A percentile compares a stretch with the other conserved stretches of the same genome.
phyloP scores from a whole-genome alignment of 2,113 vertebrate genomes.

The Coptodon bakossiorum region DNA sequence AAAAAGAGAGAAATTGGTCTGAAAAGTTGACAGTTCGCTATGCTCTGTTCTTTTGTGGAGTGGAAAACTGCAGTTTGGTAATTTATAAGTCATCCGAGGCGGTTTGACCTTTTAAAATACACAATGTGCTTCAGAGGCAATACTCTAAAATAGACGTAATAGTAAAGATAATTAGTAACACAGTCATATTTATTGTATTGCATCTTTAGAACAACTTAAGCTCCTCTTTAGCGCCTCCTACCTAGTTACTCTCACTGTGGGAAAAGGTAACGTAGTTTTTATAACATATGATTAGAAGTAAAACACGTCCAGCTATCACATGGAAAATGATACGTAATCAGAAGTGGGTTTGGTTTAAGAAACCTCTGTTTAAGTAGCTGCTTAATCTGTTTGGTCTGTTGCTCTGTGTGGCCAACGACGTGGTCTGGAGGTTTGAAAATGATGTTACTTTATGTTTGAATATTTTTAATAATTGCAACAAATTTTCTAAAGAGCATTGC shows the following conservation, averaged over 20 bases:
- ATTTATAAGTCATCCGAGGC: neutral
- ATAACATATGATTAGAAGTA: neutral
- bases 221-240: neutral
- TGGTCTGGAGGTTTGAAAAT: neutral
- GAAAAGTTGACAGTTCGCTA: constrained; percentile 22
- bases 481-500: neutral
- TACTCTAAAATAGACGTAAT: neutral
- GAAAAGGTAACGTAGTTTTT: neutral
- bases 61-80: neutral
- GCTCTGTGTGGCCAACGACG: neutral
- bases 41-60: neutral
- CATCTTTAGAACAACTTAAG: neutral
- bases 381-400: neutral
- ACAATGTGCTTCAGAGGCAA: rapidly evolving
- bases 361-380: neutral
- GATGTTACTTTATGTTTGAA: neutral
- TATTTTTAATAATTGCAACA: neutral
- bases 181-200: neutral
- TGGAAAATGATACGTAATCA: neutral
- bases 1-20: neutral
- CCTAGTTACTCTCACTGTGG: neutral
- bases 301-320: neutral
- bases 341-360: neutral
- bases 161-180: neutral
- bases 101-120: neutral